Conservation (phyloP, 1,140 invertebrate species). For the Diprion similis region DNA sequence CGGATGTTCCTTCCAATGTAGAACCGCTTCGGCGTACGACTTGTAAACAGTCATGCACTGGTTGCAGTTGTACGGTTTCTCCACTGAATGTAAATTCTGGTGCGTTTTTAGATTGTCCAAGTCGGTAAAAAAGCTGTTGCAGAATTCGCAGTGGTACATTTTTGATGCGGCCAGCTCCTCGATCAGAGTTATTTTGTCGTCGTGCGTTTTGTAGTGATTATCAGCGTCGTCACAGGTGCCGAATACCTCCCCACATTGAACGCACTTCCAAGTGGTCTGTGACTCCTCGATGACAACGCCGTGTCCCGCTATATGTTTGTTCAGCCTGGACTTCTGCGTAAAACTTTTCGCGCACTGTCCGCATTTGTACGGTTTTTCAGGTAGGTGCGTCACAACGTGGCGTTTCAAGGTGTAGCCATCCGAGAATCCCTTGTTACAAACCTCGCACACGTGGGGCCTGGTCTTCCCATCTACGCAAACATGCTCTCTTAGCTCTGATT, state of each 20-base stretch:
- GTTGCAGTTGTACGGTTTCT: slow-evolving; percentile 65
- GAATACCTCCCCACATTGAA: slow-evolving; percentile 38
- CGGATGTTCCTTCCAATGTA: slow-evolving; percentile 64
- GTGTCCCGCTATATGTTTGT: slow-evolving; percentile 41
- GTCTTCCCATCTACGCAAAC: slow-evolving; percentile 41
- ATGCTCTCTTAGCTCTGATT: slow-evolving; percentile 31
- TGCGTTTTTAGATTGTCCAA: slow-evolving; percentile 58
- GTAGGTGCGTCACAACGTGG: slow-evolving; percentile 55
- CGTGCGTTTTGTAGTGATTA: slow-evolving; percentile 34
- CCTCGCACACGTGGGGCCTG: slow-evolving; percentile 87
- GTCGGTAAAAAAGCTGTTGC: slow-evolving; percentile 63
- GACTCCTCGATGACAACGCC: slow-evolving; percentile 38
- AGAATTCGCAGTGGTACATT: slow-evolving; percentile 67
- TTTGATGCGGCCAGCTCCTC: slow-evolving; percentile 40
- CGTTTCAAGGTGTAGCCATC: slow-evolving; percentile 90
- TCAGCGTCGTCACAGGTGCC: slow-evolving; percentile 31
- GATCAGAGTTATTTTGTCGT: slow-evolving; percentile 35
- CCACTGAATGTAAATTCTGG: slow-evolving; percentile 58
- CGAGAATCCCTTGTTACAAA: slow-evolving; percentile 93
- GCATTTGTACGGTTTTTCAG: slow-evolving; percentile 86
- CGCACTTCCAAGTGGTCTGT: slow-evolving; percentile 43
- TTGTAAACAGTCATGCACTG: slow-evolving; percentile 60
- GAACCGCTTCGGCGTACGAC: slow-evolving; percentile 58
- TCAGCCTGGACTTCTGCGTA: slow-evolving; percentile 43
- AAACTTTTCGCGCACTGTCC: slow-evolving; percentile 73